Evolutionary conservation across 2,797 vertebrate genomes (phyloP).

Genomic region (Gymnopithys bicolor): DNA sequence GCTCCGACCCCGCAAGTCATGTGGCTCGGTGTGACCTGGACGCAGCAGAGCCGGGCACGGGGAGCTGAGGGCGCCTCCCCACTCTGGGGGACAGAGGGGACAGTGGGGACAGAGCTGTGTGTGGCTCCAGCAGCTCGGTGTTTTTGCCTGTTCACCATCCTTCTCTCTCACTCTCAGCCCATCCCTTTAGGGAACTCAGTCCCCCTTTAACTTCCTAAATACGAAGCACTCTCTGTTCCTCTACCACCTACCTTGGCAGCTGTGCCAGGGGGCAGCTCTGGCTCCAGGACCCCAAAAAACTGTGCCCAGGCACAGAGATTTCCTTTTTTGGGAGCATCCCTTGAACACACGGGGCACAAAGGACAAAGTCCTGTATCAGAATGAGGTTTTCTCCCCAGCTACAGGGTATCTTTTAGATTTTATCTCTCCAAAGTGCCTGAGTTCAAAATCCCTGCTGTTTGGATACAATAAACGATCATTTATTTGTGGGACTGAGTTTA

Average conservation of each 20-base stretch:
- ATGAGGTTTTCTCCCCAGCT: neutral
- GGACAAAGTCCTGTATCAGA: rapidly evolving
- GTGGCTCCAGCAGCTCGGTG: neutral
- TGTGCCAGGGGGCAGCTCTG: neutral
- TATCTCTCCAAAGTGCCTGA: neutral
- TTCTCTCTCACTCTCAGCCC: neutral
- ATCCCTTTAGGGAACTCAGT: neutral
- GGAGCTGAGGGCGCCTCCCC: neutral
- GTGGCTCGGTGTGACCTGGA: slow-evolving; percentile 41
- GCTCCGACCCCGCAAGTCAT: slow-evolving; percentile 34
- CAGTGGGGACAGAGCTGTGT: neutral
- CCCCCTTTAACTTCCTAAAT: neutral
- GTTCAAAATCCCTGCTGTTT: neutral
- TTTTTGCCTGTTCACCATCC: neutral
- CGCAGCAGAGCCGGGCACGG: rapidly evolving
- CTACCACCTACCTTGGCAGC: neutral
- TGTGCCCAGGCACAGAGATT: neutral
- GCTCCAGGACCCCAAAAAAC: neutral
- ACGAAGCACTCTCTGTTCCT: neutral
- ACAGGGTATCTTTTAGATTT: neutral
- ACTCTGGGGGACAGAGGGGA: rapidly evolving
- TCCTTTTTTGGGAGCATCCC: neutral
- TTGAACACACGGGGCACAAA: rapidly evolving
- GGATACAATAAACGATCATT: neutral
- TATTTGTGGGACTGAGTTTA: rapidly evolving